phyloP scores from a whole-genome alignment of 2,113 vertebrate genomes.

The Raja brachyura region DNA sequence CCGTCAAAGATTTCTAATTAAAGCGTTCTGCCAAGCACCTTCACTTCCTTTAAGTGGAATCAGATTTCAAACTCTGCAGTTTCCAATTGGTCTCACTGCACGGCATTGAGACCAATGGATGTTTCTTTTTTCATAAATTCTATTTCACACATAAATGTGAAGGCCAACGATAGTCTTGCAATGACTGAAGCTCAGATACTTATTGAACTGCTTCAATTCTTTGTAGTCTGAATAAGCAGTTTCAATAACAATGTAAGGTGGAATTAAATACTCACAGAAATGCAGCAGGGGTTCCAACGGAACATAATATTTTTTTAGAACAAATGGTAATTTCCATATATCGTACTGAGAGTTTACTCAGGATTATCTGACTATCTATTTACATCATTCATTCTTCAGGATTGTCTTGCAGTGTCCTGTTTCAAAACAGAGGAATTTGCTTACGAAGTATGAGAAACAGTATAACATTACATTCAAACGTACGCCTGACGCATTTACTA shows the following conservation, averaged over 20 bases:
- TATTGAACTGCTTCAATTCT: not conserved
- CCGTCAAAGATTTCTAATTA: not conserved
- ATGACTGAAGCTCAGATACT: not conserved
- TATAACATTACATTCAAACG: not conserved
- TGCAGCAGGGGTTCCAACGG: not conserved
- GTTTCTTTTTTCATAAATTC: not conserved
- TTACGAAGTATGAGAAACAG: not conserved
- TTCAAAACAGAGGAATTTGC: not conserved
- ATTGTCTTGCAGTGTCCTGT: not conserved
- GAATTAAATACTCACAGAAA: not conserved
- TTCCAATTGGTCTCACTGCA: not conserved
- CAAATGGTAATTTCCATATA: not conserved
- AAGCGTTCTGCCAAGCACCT: not conserved
- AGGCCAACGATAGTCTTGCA: not conserved
- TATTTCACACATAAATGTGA: not conserved
- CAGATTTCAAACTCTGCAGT: not conserved
- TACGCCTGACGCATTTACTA: not conserved
- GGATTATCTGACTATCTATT: not conserved
- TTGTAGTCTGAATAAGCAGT: not conserved
- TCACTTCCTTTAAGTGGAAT: not conserved
- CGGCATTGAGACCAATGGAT: not conserved
- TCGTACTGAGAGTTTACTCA: not conserved
- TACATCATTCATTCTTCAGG: not conserved
- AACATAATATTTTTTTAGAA: constrained; percentile 20
- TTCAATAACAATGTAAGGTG: not conserved